phyloP scores from a whole-genome alignment of 2,888 invertebrate genomes.

The Pseudococcus longispinus region DNA sequence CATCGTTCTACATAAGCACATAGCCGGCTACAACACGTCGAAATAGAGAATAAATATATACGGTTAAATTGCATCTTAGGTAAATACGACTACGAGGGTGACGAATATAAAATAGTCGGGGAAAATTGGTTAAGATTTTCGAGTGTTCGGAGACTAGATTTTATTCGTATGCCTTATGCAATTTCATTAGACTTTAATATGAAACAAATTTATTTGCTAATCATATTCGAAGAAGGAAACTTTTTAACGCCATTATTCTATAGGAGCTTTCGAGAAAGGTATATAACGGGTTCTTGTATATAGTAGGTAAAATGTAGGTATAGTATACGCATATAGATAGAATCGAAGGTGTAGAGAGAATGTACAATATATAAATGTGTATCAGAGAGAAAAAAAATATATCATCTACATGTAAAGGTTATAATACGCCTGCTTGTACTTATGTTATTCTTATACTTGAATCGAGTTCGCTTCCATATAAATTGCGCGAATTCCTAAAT shows the following conservation, averaged over 20 bases:
- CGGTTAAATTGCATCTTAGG: constrained; percentile 19
- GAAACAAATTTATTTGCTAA: constrained; percentile 40
- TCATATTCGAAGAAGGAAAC: constrained; percentile 29
- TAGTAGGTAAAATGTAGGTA: neutral
- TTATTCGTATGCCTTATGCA: neutral
- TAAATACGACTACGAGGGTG: neutral
- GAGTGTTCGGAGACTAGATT: neutral
- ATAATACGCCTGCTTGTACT: neutral
- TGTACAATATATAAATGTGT: neutral
- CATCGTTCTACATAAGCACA: neutral
- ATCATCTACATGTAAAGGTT: constrained; percentile 19
- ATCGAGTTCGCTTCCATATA: constrained; percentile 17
- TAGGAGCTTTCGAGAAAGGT: constrained; percentile 7
- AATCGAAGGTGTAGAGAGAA: constrained; percentile 24
- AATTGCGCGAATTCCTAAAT: constrained; percentile 43
- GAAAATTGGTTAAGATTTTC: constrained; percentile 21
- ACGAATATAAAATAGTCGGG: neutral
- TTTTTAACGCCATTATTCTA: constrained; percentile 5
- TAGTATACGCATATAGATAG: neutral
- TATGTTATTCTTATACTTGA: neutral
- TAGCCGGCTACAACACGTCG: neutral
- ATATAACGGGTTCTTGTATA: constrained; percentile 9
- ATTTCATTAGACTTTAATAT: constrained; percentile 32
- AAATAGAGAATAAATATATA: neutral
- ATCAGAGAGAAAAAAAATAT: neutral